Evolutionary conservation across 2,113 vertebrate species (phyloP), one percentile per base, ranked within the genome.

Genomic region (Dromas ardeola): DNA sequence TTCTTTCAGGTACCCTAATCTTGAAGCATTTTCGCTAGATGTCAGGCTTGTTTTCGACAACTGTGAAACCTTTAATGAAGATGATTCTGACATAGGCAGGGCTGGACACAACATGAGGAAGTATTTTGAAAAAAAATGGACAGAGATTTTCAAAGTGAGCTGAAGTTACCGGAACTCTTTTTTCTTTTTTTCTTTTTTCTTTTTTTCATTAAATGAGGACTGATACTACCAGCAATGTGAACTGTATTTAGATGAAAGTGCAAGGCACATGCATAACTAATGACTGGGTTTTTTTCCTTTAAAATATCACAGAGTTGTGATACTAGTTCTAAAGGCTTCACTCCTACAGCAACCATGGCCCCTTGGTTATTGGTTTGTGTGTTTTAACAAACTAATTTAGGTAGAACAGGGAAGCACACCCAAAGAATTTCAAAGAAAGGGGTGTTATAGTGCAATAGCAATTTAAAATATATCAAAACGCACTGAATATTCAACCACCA

Each of bases 41-140:
- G 99, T 99, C 97, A 99, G 99, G 98, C 98, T 99, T 98, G 99
- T 99, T 92, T 99, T 99, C 98, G 99, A 99, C 98, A 99, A 99
- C 99, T 99, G 99, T 98, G 99, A 99, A 98, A 99, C 99, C 95
- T 99, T 99, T 98, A 99, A 99, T 97, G 99, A 99, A 98, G 99
- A 99, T 95, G 99, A 99, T 97, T 99, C 99, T 82, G 99, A 99
- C 97, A 99, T 99, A 96, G 99, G 99, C 94, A 98, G 99, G 97
- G 99, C 99, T 73, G 99, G 99, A 94, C 99, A 99, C 97, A 99
- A 98, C 98, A 99, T 99, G 99, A 99, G 99, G 95, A 99, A 99
- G 97, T 99, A 99, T 97, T 99, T 99, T 96, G 99, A 99, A 98
- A 99, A 99, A 98, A 99, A 99, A 97, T 99, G 99, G 99, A 99